Evolutionary conservation across 35 echinoderm and acorn worm genomes (phyloP).

Genomic region (Lytechinus pictus): DNA sequence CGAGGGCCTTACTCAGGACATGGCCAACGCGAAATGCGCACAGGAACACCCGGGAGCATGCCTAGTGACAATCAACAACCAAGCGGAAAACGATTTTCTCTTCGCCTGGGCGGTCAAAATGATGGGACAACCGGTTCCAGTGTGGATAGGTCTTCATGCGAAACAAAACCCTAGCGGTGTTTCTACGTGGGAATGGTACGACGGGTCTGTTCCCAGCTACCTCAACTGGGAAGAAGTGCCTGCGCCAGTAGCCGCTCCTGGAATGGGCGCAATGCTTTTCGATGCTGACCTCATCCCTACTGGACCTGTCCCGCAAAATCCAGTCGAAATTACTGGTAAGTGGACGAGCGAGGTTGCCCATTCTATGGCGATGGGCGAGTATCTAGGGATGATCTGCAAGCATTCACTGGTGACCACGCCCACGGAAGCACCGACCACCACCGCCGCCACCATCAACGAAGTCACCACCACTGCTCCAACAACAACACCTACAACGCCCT

Average conservation of each 20-base stretch:
- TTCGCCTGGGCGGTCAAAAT: neutral
- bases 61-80: neutral
- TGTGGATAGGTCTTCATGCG: neutral
- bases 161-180: neutral
- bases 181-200: neutral
- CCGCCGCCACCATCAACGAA: no score
- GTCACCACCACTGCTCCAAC: no score
- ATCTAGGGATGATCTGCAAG: neutral
- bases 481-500: no score
- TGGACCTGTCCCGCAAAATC: neutral
- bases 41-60: neutral
- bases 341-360: no score
- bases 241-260: neutral
- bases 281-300: neutral
- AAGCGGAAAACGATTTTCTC: constrained; percentile 1
- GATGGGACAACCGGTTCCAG: neutral
- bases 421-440: no score
- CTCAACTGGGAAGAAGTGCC: neutral
- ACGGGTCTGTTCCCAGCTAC: neutral
- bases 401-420: neutral
- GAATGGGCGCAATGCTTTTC: neutral
- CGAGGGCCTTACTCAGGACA: neutral
- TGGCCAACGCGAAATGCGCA: neutral
- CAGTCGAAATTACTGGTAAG: neutral
- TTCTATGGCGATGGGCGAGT: no score